phyloP scores from a whole-genome alignment of 2,888 invertebrate species.

The Periphyllus acericola region DNA sequence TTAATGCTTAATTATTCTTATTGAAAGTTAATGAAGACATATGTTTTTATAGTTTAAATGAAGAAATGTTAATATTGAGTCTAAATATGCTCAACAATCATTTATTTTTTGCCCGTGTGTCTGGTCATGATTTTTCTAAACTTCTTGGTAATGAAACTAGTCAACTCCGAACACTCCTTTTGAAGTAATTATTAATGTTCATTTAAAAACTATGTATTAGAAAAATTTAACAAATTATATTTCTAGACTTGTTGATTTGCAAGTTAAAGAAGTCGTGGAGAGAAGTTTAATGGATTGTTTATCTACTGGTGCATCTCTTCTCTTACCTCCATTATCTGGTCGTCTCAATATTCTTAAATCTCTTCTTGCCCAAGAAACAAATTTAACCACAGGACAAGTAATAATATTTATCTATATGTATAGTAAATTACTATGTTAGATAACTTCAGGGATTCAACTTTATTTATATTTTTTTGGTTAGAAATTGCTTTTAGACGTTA shows the following conservation, averaged over 20 bases:
- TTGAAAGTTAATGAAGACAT: slow-evolving; percentile 66
- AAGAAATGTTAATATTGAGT: slow-evolving; percentile 72
- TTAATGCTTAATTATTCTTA: slow-evolving; percentile 56
- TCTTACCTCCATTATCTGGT: slow-evolving; percentile 73
- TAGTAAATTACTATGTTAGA: too few relatives aligned
- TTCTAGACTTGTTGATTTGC: slow-evolving; percentile 66
- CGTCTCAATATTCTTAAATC: slow-evolving; percentile 72
- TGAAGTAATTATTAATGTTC: slow-evolving; percentile 67
- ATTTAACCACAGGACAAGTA: slow-evolving; percentile 71
- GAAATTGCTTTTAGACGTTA: slow-evolving; percentile 72
- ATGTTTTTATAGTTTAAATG: slow-evolving; percentile 66
- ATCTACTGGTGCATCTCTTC: slow-evolving; percentile 72
- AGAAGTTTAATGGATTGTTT: slow-evolving; percentile 72
- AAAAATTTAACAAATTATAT: not conserved
- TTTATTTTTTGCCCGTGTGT: slow-evolving; percentile 71
- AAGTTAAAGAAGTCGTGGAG: slow-evolving; percentile 70
- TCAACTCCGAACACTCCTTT: slow-evolving; percentile 71
- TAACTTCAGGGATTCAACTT: too few relatives aligned
- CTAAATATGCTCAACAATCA: slow-evolving; percentile 72
- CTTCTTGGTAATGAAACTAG: slow-evolving; percentile 71
- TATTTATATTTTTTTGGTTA: slow-evolving; percentile 6
- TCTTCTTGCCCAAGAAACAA: slow-evolving; percentile 71
- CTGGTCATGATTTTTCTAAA: slow-evolving; percentile 68
- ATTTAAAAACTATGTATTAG: not conserved
- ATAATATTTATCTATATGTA: not conserved